Percentiles rank a stretch among this genome's conserved stretches.
Evolutionary conservation across 2,888 invertebrate species (phyloP).

Genomic region (Troilus luridus): DNA sequence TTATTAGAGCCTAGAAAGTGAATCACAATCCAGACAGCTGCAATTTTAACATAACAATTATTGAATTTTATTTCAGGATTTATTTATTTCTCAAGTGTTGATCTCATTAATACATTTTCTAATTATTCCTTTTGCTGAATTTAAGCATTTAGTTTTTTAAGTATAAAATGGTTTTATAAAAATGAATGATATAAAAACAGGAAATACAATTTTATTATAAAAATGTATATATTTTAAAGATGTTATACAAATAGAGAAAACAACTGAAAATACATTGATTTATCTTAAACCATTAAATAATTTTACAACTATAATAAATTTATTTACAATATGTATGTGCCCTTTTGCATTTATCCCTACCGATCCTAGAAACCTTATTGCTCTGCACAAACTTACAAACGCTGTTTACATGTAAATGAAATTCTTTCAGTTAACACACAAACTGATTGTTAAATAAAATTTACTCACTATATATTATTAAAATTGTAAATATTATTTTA

Average conservation of each 20-base stretch:
- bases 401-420: conserved; percentile 46
- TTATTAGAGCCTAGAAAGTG: conserved; percentile 18
- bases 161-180: conserved; percentile 44
- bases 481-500: conserved; percentile 58
- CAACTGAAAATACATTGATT: conserved; percentile 58
- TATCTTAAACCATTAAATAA: conserved; percentile 58
- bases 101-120: background rate
- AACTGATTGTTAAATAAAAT: conserved; percentile 58
- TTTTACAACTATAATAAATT: conserved; percentile 58
- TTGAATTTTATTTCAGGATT: conserved; percentile 4
- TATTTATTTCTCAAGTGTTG: background rate
- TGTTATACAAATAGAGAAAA: conserved; percentile 61
- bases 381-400: conserved; percentile 53
- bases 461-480: conserved; percentile 53
- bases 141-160: conserved; percentile 5
- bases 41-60: conserved; percentile 27
- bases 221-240: conserved; percentile 61
- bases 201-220: conserved; percentile 56
- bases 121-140: background rate
- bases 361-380: conserved; percentile 58
- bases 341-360: conserved; percentile 57
- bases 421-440: conserved; percentile 58
- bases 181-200: conserved; percentile 51
- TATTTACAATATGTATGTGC: conserved; percentile 60
- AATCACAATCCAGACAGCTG: conserved; percentile 9